Percentiles rank a stretch among this genome's conserved stretches.
Conservation (phyloP, 2,113 vertebrate species). For the Heterocephalus glaber region DNA sequence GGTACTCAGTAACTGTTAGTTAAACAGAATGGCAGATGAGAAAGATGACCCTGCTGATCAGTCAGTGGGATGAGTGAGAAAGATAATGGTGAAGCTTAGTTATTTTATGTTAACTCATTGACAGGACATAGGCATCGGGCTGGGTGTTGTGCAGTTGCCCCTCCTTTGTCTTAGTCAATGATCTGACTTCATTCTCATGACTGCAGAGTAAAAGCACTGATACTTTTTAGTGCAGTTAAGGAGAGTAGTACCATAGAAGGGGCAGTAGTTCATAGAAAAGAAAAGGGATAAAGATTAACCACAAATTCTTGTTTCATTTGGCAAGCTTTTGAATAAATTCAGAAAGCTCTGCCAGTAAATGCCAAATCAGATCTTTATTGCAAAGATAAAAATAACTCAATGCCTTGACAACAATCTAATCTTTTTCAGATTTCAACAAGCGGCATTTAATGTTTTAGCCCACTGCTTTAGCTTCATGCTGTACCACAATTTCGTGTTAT, state of each 20-base stretch:
- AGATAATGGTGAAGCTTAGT: neutral
- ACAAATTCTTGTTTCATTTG: neutral
- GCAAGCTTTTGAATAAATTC: conserved; percentile 15
- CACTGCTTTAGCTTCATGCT: neutral
- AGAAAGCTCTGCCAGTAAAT: conserved; percentile 9
- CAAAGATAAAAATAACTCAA: conserved; percentile 36
- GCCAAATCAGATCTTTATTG: conserved; percentile 28
- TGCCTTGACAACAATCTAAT: conserved; percentile 10
- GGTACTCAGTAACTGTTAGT: neutral
- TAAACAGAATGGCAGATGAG: neutral
- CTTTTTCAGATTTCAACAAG: neutral
- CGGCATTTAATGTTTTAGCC: neutral
- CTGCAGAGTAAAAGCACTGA: neutral
- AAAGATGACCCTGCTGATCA: neutral
- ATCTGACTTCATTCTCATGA: neutral
- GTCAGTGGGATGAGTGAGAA: neutral
- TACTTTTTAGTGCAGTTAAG: neutral
- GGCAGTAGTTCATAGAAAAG: neutral
- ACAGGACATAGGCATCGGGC: neutral
- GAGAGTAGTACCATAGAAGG: neutral
- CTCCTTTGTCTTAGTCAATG: neutral
- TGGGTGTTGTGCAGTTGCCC: neutral
- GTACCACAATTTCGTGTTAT: neutral
- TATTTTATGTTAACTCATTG: neutral
- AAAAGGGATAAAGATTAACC: neutral